phyloP scores from a whole-genome alignment of 2,888 invertebrate genomes.

The Metallyticus violacea region DNA sequence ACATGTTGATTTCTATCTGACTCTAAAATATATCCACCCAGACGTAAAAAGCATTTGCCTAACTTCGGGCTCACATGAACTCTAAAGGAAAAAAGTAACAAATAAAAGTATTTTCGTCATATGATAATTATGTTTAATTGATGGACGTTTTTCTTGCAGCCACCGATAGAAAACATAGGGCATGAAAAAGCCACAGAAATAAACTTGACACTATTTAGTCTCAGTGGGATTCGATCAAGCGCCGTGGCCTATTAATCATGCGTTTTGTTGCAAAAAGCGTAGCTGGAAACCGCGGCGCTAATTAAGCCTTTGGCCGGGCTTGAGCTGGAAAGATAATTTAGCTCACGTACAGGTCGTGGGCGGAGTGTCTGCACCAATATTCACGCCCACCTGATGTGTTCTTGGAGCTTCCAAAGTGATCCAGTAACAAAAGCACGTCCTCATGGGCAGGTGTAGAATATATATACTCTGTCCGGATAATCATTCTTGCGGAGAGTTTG shows the following conservation, averaged over 20 bases:
- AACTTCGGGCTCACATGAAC: too few relatives aligned
- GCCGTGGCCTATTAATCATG: background rate
- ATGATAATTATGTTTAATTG: too few relatives aligned
- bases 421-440: too few relatives aligned
- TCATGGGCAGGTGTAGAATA: background rate
- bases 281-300: background rate
- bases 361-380: background rate
- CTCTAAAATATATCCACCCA: too few relatives aligned
- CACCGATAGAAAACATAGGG: background rate
- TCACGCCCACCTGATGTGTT: background rate
- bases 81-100: too few relatives aligned
- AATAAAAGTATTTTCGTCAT: too few relatives aligned
- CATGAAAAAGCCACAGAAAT: background rate
- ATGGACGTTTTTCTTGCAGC: background rate
- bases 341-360: background rate
- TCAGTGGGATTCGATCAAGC: background rate
- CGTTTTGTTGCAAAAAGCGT: background rate
- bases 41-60: too few relatives aligned
- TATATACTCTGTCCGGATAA: too few relatives aligned
- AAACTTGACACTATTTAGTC: background rate
- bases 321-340: background rate
- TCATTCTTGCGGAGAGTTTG: too few relatives aligned
- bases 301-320: background rate
- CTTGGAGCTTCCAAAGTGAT: background rate
- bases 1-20: too few relatives aligned